Evolutionary conservation across 2,797 vertebrate genomes (phyloP).

Genomic region (Sebastes wilsoni): DNA sequence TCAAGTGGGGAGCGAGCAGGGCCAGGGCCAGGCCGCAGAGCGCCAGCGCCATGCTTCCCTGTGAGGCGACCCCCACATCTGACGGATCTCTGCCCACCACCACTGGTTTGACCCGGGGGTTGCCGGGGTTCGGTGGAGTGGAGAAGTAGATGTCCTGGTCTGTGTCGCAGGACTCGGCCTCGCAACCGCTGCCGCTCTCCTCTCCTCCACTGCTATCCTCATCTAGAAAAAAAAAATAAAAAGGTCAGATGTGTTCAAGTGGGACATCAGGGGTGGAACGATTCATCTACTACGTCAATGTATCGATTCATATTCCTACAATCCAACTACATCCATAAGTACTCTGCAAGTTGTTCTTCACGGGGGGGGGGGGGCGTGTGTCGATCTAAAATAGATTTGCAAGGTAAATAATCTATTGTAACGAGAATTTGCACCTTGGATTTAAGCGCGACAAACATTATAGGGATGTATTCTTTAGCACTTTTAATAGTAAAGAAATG

Average conservation of each 20-base stretch:
- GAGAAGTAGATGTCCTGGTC: slow-evolving; percentile 90
- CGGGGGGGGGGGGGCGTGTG: too few species aligned
- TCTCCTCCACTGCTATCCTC: slow-evolving; percentile 87
- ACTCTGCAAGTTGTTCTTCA: too few species aligned
- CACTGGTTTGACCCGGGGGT: slow-evolving; percentile 1
- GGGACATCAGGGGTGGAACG: too few species aligned
- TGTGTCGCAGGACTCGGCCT: slow-evolving; percentile 81
- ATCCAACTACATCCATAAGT: too few species aligned
- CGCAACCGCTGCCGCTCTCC: slow-evolving; percentile 94
- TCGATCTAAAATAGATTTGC: too few species aligned
- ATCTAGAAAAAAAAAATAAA: slow-evolving; percentile 7
- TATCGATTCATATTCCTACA: too few species aligned
- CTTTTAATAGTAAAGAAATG: too few species aligned
- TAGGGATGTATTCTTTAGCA: too few species aligned
- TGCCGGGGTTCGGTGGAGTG: slow-evolving; percentile 57
- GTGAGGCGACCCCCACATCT: neutral
- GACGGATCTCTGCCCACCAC: rapidly evolving
- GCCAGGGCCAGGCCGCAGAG: slow-evolving; percentile 71
- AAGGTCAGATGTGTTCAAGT: neutral
- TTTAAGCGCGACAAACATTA: too few species aligned
- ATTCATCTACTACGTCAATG: too few species aligned
- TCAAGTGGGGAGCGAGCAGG: slow-evolving; percentile 72
- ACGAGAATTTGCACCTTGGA: too few species aligned
- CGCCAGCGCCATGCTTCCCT: slow-evolving; percentile 67
- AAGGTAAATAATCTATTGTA: too few species aligned